Percentiles rank a stretch among this genome's conserved stretches.
These are phyloP conservation scores for Dicentrarchus labrax DNA, from an alignment of 2,113 vertebrate species.

Conservation along the genomic window DNA sequence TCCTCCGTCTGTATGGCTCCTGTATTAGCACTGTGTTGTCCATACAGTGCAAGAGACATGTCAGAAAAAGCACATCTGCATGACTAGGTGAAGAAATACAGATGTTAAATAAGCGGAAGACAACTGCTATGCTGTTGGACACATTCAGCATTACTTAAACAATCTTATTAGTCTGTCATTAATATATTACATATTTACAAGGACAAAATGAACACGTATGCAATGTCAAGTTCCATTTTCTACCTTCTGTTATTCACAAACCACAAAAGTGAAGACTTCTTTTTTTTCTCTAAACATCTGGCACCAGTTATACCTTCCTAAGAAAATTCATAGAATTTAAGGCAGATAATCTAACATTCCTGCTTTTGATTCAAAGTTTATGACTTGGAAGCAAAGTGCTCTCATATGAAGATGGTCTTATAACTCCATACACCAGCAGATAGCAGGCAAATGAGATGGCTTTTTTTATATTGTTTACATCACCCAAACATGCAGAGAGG, in stretches of 20 bases:
- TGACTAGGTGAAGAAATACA: background rate
- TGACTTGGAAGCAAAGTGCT: background rate
- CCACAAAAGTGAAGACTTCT: background rate
- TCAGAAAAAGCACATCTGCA: background rate
- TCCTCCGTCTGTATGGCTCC: background rate
- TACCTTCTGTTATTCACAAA: background rate
- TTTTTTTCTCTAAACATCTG: slow-evolving; percentile 6
- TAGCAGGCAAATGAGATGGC: background rate
- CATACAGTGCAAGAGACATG: background rate
- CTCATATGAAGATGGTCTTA: background rate
- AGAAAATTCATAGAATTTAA: background rate
- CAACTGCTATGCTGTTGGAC: background rate
- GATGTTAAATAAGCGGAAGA: background rate
- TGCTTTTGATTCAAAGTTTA: background rate
- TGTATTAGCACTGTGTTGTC: slow-evolving; percentile 16
- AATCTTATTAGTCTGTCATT: background rate
- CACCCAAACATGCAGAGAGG: background rate
- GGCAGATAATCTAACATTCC: background rate
- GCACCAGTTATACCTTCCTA: background rate
- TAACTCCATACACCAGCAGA: background rate
- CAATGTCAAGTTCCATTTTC: no score
- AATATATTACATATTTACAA: background rate
- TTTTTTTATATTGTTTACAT: slow-evolving; percentile 37
- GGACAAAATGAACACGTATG: background rate
- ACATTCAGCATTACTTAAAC: background rate